phyloP scores from a whole-genome alignment of 2,797 vertebrate genomes.

The Furcifer pardalis region DNA sequence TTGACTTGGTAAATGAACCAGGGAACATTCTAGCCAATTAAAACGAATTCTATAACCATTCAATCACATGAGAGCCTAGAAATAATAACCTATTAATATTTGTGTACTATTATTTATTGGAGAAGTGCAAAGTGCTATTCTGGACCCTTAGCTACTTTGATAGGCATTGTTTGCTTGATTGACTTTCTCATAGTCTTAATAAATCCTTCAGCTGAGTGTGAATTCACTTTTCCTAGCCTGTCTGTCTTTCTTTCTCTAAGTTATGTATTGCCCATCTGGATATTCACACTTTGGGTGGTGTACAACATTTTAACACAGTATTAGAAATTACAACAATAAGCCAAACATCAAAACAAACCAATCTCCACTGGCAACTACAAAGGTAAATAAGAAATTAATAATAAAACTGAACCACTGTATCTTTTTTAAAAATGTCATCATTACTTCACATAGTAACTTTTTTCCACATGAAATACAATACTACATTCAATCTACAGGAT shows the following conservation, averaged over 20 bases:
- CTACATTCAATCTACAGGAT: background rate
- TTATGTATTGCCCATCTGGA: too few relatives aligned
- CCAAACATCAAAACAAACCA: too few relatives aligned
- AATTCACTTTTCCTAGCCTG: background rate
- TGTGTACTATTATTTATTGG: background rate
- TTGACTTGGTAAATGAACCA: background rate
- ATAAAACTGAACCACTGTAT: too few relatives aligned
- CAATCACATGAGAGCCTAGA: background rate
- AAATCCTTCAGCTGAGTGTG: background rate
- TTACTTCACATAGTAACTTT: background rate
- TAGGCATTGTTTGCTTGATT: background rate
- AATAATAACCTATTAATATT: background rate
- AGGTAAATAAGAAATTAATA: too few relatives aligned
- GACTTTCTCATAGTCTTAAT: background rate
- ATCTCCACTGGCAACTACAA: too few relatives aligned
- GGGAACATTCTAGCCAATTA: background rate
- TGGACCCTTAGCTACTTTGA: too few relatives aligned
- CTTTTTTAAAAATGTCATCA: background rate
- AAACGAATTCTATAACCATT: conserved; percentile 16
- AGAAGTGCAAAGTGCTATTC: background rate
- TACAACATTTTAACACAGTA: too few relatives aligned
- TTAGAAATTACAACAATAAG: too few relatives aligned
- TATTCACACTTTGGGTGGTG: too few relatives aligned
- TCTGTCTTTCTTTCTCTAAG: too few relatives aligned
- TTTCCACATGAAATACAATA: background rate